Base-by-base conservation (phyloP, 2,797 vertebrate species). In the Takifugu ocellatus region DNA sequence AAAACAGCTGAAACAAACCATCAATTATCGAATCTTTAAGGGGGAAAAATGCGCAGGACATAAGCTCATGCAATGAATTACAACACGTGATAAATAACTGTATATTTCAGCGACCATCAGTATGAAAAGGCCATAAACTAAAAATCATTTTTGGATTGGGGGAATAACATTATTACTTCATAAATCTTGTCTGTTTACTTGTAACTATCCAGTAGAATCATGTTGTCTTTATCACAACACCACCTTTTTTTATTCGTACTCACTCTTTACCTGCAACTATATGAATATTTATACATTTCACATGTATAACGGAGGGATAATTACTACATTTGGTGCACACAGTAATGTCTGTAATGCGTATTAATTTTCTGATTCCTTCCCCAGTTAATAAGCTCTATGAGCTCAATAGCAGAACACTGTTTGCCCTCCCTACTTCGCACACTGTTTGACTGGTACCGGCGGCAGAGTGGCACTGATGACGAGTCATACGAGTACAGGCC, bases 401-500 rank as follows among this genome's bases (percentile, higher is more conserved):
- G 96, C 96, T 98, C 97, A 58, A 95, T 99, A 94, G 96, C 97
- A 87, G 97, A 99, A 95, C 96, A 99, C 94, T 99, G 97, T 94
- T 96, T 99, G 91, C 97, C 97, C 85, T 99, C 97, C 76, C 92
- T 99, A 82, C 89, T 99, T 74, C 96, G 97, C 92, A 99, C 97
- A 82, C 93, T 99, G 91, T 97, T 99, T 78, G 97, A 98, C 91
- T 99, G 97, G 97, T 98, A 98, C 92, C 92, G 92, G 75, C 93
- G 97, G 68, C 97, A 98, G 81, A 98, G 97, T 31, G 96, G 97
- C 90, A 92, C 96, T 6, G 97, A 99, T 83, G 97, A 99, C 58
- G 97, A 99, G 84, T 97, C 97, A 8, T 98, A 98, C 0, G 97
- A 98, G 74, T 99, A 99, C 63, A 93, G 96, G 73, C 97, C 97